Percentiles rank a stretch among this genome's conserved stretches.
phyloP scores from a whole-genome alignment of 2,888 invertebrate genomes.

The Coremacera marginata region DNA sequence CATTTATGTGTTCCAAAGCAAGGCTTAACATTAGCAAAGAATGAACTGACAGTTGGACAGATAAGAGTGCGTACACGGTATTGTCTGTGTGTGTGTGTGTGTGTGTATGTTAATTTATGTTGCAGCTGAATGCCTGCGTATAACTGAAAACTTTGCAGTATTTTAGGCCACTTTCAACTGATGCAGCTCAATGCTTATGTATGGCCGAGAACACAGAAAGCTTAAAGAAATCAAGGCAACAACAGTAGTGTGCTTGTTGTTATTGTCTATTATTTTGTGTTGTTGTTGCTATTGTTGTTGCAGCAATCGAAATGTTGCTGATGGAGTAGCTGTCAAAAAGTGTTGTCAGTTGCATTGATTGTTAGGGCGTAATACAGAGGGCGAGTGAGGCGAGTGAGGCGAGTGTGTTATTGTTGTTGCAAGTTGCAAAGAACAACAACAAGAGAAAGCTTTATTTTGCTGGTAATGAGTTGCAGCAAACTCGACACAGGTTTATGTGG shows the following conservation, averaged over 20 bases:
- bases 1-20: not conserved
- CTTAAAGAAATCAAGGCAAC: not conserved
- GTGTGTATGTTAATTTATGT: conserved; percentile 2
- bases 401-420: no score
- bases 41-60: not conserved
- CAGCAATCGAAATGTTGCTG: conserved; percentile 8
- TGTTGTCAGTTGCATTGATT: conserved; percentile 13
- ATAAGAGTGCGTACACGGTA: not conserved
- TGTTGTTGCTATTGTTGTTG: not conserved
- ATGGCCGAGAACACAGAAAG: not conserved
- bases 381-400: no score
- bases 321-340: conserved; percentile 17
- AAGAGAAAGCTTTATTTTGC: no score
- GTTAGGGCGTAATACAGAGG: not conserved
- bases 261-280: no score
- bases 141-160: not conserved
- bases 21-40: not conserved
- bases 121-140: conserved; percentile 3
- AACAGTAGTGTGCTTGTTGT: not conserved
- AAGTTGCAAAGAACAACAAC: no score
- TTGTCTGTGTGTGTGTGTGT: not conserved
- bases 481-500: no score
- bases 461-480: no score
- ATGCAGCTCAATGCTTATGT: not conserved
- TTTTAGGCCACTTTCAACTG: conserved; percentile 1